Percentiles rank a stretch among this genome's conserved stretches.
These are phyloP conservation scores for Nothoprocta perdicaria DNA, from an alignment of 2,113 vertebrate genomes.

Conservation along the genomic window DNA sequence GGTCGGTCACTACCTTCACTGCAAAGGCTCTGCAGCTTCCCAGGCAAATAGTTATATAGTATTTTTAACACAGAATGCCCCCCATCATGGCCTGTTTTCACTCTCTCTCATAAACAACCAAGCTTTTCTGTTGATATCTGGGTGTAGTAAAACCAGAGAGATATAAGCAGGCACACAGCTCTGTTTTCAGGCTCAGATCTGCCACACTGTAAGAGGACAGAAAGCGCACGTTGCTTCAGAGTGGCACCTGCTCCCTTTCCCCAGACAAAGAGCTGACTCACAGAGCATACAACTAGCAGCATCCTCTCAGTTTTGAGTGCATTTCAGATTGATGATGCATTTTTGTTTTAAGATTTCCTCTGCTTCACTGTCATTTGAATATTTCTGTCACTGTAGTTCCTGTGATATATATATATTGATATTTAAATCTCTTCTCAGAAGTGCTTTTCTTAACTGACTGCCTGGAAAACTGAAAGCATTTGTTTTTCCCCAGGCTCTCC, in stretches of 20 bases:
- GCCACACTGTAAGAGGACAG: neutral
- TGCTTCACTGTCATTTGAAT: neutral
- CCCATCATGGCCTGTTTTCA: neutral
- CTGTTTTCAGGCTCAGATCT: neutral
- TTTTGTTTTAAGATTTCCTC: neutral
- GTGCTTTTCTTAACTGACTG: neutral
- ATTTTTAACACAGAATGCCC: neutral
- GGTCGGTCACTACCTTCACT: neutral
- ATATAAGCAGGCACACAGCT: neutral
- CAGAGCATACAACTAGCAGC: neutral
- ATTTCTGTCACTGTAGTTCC: neutral
- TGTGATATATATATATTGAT: neutral
- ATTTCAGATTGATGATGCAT: neutral
- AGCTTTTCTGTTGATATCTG: neutral
- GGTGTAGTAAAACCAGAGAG: neutral
- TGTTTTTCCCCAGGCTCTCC: neutral
- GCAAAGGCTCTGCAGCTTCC: neutral
- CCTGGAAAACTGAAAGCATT: neutral
- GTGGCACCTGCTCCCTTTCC: neutral
- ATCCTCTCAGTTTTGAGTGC: neutral
- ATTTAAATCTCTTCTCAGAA: neutral
- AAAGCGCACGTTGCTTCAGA: fast-evolving
- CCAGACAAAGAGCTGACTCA: neutral
- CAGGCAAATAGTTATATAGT: neutral
- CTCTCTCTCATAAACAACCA: neutral